Conservation (phyloP, 1,140 invertebrate species). For the Patella vulgata region DNA sequence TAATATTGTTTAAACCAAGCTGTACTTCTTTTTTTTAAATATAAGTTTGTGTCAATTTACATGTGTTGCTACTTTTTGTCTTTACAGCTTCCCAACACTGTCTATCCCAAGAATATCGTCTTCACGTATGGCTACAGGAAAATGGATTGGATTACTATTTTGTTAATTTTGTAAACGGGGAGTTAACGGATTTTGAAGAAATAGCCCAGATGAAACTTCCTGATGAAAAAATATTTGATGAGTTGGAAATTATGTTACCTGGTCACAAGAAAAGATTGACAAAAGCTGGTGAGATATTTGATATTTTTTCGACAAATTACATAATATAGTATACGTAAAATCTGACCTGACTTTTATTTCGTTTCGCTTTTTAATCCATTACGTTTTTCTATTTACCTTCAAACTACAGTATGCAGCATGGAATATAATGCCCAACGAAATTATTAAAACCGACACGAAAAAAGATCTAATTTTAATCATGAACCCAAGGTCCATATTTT, state of each 20-base stretch:
- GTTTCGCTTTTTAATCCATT: too few relatives aligned
- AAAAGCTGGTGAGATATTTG: constrained; percentile 59
- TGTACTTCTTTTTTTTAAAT: not conserved
- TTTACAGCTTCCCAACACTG: constrained; percentile 38
- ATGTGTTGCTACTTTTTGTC: constrained; percentile 4
- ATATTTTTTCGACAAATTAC: too few relatives aligned
- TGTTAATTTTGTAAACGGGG: constrained; percentile 50
- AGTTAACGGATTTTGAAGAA: constrained; percentile 39
- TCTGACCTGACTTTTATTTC: too few relatives aligned
- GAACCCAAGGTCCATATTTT: too few relatives aligned
- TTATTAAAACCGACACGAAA: too few relatives aligned
- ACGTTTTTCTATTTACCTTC: too few relatives aligned
- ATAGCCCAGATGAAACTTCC: constrained; percentile 44
- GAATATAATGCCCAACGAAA: too few relatives aligned
- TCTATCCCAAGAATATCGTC: constrained; percentile 30
- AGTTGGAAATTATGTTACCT: constrained; percentile 59
- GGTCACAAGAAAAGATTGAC: constrained; percentile 58
- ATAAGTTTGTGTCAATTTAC: not conserved
- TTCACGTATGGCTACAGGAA: constrained; percentile 51
- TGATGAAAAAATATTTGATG: constrained; percentile 54
- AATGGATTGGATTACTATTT: constrained; percentile 53
- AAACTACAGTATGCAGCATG: too few relatives aligned
- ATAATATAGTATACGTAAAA: too few relatives aligned
- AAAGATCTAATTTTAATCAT: too few relatives aligned
- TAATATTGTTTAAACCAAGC: too few relatives aligned